These are phyloP conservation scores for Odontophorus gujanensis DNA, from an alignment of 2,113 vertebrate genomes.

Conservation along the genomic window DNA sequence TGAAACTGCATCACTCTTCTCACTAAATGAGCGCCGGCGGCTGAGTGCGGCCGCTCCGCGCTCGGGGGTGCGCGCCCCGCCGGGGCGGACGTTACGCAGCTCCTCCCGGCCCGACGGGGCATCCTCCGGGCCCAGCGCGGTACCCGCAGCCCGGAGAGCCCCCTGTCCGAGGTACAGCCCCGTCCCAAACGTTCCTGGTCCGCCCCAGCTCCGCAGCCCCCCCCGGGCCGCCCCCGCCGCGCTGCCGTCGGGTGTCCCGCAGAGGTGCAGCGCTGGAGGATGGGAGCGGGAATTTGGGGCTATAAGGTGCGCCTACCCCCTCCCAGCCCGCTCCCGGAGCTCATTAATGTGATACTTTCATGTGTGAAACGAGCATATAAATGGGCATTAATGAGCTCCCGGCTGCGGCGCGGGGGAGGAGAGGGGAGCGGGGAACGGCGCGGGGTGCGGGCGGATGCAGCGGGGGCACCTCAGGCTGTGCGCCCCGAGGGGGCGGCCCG, in stretches of 20 bases:
- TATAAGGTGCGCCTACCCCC: conserved; percentile 3
- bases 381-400: conserved; percentile 37
- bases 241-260: background rate
- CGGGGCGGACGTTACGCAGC: no score
- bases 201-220: no score
- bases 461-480: background rate
- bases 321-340: conserved; percentile 16
- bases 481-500: background rate
- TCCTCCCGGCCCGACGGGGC: background rate
- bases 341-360: conserved; percentile 26
- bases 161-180: no score
- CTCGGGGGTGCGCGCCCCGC: no score
- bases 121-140: no score
- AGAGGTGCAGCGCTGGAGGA: no score
- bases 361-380: conserved; percentile 54
- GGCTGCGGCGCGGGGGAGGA: background rate
- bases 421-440: background rate
- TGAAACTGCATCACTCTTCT: no score
- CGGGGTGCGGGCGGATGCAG: background rate
- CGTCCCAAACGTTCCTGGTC: no score
- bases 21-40: background rate
- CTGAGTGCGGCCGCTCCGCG: background rate
- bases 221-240: background rate
- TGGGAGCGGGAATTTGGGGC: background rate
- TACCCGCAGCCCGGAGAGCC: no score